phyloP scores from a whole-genome alignment of 2,113 vertebrate genomes.

The Vulpes vulpes region DNA sequence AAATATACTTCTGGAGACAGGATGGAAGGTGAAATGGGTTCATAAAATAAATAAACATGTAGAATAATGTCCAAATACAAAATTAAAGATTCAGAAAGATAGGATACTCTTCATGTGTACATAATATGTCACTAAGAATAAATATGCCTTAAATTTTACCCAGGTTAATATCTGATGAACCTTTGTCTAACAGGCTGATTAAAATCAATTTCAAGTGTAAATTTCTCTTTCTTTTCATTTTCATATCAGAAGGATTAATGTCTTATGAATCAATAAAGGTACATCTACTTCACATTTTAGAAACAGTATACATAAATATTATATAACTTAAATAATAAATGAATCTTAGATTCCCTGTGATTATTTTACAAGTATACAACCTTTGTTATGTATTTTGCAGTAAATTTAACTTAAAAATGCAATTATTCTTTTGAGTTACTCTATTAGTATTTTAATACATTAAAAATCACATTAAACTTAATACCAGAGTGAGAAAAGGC shows the following conservation, averaged over 20 bases:
- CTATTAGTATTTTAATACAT: background rate
- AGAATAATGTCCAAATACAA: background rate
- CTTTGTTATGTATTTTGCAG: background rate
- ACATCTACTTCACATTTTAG: background rate
- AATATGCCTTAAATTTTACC: background rate
- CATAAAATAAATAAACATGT: background rate
- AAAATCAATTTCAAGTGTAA: constrained; percentile 8
- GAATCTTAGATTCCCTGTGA: background rate
- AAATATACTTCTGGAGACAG: background rate
- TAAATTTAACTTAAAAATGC: background rate
- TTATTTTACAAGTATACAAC: background rate
- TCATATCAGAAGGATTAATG: background rate
- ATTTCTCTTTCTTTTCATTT: background rate
- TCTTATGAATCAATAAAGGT: background rate
- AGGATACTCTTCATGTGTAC: constrained; percentile 38
- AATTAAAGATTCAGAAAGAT: background rate
- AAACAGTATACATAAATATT: background rate
- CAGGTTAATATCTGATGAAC: constrained; percentile 2
- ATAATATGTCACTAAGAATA: background rate
- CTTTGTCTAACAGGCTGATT: constrained; percentile 13
- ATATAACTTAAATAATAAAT: constrained; percentile 17
- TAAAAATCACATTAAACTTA: background rate
- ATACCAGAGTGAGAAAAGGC: background rate
- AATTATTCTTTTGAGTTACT: background rate
- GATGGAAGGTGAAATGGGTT: background rate